Evolutionary conservation across 1,140 invertebrate species (phyloP).

Genomic region (Nebria ingens): DNA sequence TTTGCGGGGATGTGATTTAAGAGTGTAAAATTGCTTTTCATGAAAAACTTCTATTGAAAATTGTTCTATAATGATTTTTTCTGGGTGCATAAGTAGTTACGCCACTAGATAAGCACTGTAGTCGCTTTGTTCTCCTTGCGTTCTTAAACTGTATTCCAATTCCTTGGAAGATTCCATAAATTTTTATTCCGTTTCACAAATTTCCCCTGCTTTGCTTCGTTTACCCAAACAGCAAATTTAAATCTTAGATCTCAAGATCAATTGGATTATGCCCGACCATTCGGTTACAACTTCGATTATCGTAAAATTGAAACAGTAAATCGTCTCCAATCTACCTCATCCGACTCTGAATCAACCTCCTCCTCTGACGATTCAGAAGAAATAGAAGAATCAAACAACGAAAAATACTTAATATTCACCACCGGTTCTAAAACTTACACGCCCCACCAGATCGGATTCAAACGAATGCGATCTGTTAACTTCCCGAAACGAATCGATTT

Average conservation of each 20-base stretch:
- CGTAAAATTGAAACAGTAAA: slow-evolving; percentile 38
- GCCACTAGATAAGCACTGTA: no score
- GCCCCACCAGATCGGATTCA: slow-evolving; percentile 81
- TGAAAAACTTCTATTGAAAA: no score
- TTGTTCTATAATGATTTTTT: no score
- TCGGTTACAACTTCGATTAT: slow-evolving; percentile 47
- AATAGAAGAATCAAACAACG: slow-evolving; percentile 34
- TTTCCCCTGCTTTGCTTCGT: no score
- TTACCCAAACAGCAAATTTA: no score
- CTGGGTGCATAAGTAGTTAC: no score
- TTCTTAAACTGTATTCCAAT: no score
- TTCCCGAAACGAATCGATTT: slow-evolving; percentile 60
- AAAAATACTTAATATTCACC: slow-evolving; percentile 79
- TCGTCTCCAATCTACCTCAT: slow-evolving; percentile 8
- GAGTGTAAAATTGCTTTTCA: no score
- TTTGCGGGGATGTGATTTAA: no score
- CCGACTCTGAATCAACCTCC: slow-evolving; percentile 21
- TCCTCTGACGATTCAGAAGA: slow-evolving; percentile 43
- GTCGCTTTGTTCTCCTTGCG: no score
- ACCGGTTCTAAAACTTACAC: slow-evolving; percentile 76
- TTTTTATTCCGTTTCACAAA: no score
- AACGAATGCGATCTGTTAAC: slow-evolving; percentile 60
- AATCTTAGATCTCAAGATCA: slow-evolving; percentile 24
- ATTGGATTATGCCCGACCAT: slow-evolving; percentile 42
- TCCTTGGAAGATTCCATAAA: no score